Conservation (phyloP, 37 sponge, comb jelly and placozoan genomes). For the Chondrosia reniformis region DNA sequence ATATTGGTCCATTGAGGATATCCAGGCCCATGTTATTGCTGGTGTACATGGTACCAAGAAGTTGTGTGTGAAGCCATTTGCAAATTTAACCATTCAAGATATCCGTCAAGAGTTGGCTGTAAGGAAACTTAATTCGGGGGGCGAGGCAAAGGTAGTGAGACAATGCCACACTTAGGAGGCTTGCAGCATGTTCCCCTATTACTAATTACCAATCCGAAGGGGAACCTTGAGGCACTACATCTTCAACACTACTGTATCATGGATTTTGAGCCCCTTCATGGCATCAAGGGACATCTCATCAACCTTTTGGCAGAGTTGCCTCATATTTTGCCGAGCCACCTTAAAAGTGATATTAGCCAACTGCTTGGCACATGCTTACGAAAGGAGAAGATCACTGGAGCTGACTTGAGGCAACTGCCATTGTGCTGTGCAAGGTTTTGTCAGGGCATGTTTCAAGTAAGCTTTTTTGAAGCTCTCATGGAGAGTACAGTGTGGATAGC, state of each 20-base stretch:
- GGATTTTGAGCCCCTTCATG: constrained; percentile 40
- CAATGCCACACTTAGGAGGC: constrained; percentile 5
- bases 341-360: constrained; percentile 3
- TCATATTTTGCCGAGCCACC: not conserved
- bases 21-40: constrained; percentile 25
- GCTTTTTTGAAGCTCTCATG: not conserved
- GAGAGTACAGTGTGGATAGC: constrained; percentile 7
- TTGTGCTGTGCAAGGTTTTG: constrained; percentile 1
- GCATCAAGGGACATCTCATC: constrained; percentile 33
- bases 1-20: constrained; percentile 11
- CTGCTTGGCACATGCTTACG: not conserved
- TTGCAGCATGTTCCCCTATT: constrained; percentile 29
- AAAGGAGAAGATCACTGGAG: constrained; percentile 29
- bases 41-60: constrained; percentile 10
- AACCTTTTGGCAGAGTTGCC: constrained; percentile 28
- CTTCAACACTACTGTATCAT: constrained; percentile 23
- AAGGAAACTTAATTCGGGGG: not conserved
- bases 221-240: constrained; percentile 9
- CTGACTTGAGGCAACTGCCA: constrained; percentile 11
- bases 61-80: constrained; percentile 23
- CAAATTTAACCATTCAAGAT: not conserved
- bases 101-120: constrained; percentile 10
- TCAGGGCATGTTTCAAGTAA: not conserved
- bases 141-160: not conserved
- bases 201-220: constrained; percentile 17